These are phyloP conservation scores for Bombus confusus DNA, from an alignment of 1,140 invertebrate species.

Conservation along the genomic window DNA sequence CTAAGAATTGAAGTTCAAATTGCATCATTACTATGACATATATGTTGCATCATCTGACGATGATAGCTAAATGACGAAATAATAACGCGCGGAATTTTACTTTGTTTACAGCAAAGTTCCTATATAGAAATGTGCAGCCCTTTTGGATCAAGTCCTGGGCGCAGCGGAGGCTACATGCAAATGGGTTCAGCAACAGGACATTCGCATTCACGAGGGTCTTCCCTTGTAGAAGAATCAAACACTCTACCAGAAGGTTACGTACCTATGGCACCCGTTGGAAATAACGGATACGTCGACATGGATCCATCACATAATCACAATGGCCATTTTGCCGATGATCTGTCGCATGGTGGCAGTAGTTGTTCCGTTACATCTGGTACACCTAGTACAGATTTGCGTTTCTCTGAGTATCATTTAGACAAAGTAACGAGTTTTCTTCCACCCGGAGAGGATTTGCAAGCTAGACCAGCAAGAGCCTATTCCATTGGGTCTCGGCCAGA, in stretches of 20 bases:
- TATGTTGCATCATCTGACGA: background rate
- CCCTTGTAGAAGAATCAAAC: conserved; percentile 74
- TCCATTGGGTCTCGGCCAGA: conserved; percentile 93
- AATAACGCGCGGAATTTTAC: conserved; percentile 13
- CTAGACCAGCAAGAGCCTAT: conserved; percentile 90
- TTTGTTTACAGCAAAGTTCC: conserved; percentile 77
- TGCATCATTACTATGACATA: conserved; percentile 2
- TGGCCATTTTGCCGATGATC: conserved; percentile 80
- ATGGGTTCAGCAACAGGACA: conserved; percentile 83
- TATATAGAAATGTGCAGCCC: conserved; percentile 85
- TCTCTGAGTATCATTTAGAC: conserved; percentile 86
- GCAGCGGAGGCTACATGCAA: conserved; percentile 82
- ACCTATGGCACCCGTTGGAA: conserved; percentile 84
- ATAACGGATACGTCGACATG: conserved; percentile 87
- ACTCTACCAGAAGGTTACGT: conserved; percentile 84
- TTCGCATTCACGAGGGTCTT: conserved; percentile 77
- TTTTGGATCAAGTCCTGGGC: conserved; percentile 80
- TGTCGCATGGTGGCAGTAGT: conserved; percentile 84
- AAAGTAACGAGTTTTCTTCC: conserved; percentile 86
- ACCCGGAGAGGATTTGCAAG: conserved; percentile 84
- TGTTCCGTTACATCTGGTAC: conserved; percentile 90
- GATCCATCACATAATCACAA: conserved; percentile 80
- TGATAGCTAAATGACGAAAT: conserved; percentile 3
- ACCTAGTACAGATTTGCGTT: conserved; percentile 85
- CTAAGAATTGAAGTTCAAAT: background rate